Evolutionary conservation across 2,888 invertebrate species (phyloP).

Genomic region (Amphipyra tragopoginis): DNA sequence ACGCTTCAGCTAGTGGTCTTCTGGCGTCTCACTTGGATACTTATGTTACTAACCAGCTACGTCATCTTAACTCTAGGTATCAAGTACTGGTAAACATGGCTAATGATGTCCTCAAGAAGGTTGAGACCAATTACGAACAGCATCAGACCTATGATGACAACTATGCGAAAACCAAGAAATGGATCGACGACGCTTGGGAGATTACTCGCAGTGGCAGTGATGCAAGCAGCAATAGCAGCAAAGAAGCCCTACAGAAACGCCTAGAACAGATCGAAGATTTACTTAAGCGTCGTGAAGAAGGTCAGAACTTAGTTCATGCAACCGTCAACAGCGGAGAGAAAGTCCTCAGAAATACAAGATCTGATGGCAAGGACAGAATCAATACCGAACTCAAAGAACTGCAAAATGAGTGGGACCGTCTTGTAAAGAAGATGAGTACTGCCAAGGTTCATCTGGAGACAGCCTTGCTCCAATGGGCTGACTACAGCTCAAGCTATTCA

Average conservation of each 20-base stretch:
- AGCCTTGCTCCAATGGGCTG: slow-evolving; percentile 97
- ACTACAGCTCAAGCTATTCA: slow-evolving; percentile 97
- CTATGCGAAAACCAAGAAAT: slow-evolving; percentile 93
- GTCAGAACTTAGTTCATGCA: slow-evolving; percentile 95
- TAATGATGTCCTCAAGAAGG: slow-evolving; percentile 96
- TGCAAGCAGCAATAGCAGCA: slow-evolving; percentile 93
- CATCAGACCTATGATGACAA: slow-evolving; percentile 95
- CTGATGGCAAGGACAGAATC: slow-evolving; percentile 96
- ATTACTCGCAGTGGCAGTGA: slow-evolving; percentile 95
- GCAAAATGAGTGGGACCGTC: slow-evolving; percentile 97
- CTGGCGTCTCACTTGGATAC: slow-evolving; percentile 95
- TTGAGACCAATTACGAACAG: slow-evolving; percentile 96
- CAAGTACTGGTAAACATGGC: slow-evolving; percentile 96
- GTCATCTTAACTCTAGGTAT: slow-evolving; percentile 96
- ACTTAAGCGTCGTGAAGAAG: slow-evolving; percentile 95
- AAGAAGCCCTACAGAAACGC: slow-evolving; percentile 95
- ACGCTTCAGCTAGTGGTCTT: slow-evolving; percentile 93
- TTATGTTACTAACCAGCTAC: slow-evolving; percentile 96
- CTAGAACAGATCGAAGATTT: slow-evolving; percentile 95
- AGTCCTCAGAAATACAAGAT: slow-evolving; percentile 95
- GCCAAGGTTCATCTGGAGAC: slow-evolving; percentile 97
- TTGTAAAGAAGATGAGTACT: slow-evolving; percentile 97
- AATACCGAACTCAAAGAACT: slow-evolving; percentile 96
- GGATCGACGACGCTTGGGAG: slow-evolving; percentile 96
- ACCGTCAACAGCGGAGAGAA: slow-evolving; percentile 97